Base-by-base conservation (phyloP, 2,888 invertebrate species). In the Timema cristinae region DNA sequence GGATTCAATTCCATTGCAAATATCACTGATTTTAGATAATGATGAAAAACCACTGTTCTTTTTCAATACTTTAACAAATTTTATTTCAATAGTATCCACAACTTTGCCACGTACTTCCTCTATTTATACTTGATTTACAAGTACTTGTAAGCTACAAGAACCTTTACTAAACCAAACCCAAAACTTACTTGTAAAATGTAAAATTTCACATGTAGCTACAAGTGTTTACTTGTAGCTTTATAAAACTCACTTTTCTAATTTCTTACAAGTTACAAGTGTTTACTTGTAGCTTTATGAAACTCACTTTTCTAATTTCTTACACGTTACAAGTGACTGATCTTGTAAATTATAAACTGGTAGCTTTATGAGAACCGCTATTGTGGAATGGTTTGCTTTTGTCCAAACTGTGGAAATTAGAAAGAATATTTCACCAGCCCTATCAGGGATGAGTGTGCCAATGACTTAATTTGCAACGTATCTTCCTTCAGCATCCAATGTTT, bases 121-220 rank as follows among this genome's bases (percentile, higher is more conserved):
- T 54, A 72, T 13, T 10, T 56, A 59, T 32, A 1, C 32, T 32
- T 32, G 32, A 32, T 32, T 32, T 32, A 32, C 4, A 32, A 32
- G 32, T 32, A 32, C 32, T 32, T 32, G 32, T 32, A 59, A n/a
- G 9, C 13, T 13, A 49, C 79, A 68, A 79, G 68, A 74, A 79
- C 79, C 50, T 79, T 80, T 15, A 78, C 68, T 69, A 79, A 79
- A 8, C 78, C 51, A 66, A 79, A 68, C 68, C 77, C 77, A 8
- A 76, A 74, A 72, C 77, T 79, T 54, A 32, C 32, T 32, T 32
- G 32, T 32, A 32, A 32, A 32, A 32, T 32, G 32, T 32, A 32
- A 32, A 32, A 32, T 32, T 32, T 32, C 32, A 1, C 32, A 1
- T 32, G 32, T 32, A 32, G 32, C 32, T 32, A 32, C 32, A 32